These are phyloP conservation scores for Drosophila gunungcola DNA, from an alignment of 1,140 invertebrate genomes.

Conservation along the genomic window DNA sequence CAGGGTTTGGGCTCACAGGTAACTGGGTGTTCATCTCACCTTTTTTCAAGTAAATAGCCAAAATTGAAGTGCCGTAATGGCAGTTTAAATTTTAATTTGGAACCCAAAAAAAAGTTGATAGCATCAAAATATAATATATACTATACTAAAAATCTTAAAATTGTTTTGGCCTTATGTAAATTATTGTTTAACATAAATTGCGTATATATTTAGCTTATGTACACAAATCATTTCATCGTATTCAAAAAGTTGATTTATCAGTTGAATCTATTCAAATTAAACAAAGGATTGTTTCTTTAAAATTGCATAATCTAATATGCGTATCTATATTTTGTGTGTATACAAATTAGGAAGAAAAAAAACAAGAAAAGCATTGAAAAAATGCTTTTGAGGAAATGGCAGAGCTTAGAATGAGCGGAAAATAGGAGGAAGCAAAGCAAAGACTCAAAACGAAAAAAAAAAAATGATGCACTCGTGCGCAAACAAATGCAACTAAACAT, in stretches of 20 bases:
- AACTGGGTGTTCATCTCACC: conserved; percentile 5
- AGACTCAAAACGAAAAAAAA: conserved; percentile 2
- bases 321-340: neutral
- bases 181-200: too few relatives aligned
- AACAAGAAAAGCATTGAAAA: neutral
- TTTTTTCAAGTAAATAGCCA: conserved; percentile 56
- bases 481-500: conserved; percentile 51
- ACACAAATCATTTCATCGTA: too few relatives aligned
- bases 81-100: conserved; percentile 28
- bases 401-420: neutral
- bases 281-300: too few relatives aligned
- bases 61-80: conserved; percentile 51
- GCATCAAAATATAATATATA: too few relatives aligned
- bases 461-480: conserved; percentile 37
- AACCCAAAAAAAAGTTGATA: too few relatives aligned
- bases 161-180: too few relatives aligned
- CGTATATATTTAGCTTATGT: too few relatives aligned
- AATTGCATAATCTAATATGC: too few relatives aligned
- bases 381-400: neutral
- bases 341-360: neutral
- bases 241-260: too few relatives aligned
- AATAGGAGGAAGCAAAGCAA: conserved; percentile 11
- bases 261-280: too few relatives aligned
- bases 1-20: neutral
- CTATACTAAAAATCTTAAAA: too few relatives aligned